These are phyloP conservation scores for Cyprinodon tularosa DNA, from an alignment of 2,113 vertebrate genomes.

Conservation along the genomic window DNA sequence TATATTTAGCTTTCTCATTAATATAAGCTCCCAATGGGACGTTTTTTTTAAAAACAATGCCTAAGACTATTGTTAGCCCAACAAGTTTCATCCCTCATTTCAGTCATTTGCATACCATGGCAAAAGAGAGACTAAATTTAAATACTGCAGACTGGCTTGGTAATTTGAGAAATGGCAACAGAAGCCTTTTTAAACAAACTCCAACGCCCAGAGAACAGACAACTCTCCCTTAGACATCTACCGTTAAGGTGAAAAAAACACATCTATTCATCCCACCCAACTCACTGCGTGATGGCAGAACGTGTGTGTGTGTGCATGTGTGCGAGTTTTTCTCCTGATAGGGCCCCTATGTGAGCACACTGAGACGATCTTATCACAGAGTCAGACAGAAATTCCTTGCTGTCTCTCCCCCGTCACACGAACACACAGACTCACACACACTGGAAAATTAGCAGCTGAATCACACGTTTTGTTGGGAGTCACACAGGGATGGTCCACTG, in stretches of 20 bases:
- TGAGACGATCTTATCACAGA: constrained; percentile 72
- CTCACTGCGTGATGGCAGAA: constrained; percentile 36
- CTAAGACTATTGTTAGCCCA: background rate
- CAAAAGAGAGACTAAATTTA: background rate
- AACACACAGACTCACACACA: constrained; percentile 19
- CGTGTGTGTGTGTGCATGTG: constrained; percentile 23
- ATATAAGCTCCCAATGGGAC: background rate
- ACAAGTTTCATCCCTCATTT: constrained; percentile 4
- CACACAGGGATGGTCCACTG: constrained; percentile 23
- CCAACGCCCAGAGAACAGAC: background rate
- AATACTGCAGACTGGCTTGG: background rate
- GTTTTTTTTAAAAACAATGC: background rate
- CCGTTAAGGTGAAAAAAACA: background rate
- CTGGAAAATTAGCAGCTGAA: constrained; percentile 49
- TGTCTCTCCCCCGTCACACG: constrained; percentile 33
- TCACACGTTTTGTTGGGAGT: constrained; percentile 37
- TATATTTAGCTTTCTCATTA: background rate
- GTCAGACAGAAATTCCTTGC: constrained; percentile 68
- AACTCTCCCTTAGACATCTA: background rate
- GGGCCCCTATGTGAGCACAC: constrained; percentile 68
- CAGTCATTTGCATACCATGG: constrained; percentile 1
- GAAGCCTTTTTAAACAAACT: background rate
- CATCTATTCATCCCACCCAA: constrained; percentile 4
- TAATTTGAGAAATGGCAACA: background rate
- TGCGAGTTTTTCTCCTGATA: constrained; percentile 48